Evolutionary conservation across 2,113 vertebrate genomes (phyloP), one percentile per base, ranked within the genome.

Genomic region (Pseudolaguvia tuberculata): DNA sequence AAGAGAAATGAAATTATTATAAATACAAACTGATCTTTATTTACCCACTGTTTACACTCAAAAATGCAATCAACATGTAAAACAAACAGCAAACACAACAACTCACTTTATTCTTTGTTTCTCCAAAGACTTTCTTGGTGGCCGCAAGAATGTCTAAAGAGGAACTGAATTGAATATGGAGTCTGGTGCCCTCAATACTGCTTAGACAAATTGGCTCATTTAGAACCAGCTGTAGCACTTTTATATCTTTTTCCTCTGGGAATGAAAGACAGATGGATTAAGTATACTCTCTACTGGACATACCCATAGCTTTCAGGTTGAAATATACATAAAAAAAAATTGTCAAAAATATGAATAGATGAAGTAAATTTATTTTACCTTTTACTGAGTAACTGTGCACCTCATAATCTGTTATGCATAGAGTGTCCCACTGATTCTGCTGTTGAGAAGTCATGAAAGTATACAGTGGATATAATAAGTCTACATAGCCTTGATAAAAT

Each of bases 351-450:
- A 39, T 39, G 31, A 15, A 21, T 2, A 2, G 20, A 13, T 13
- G 2, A 21, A 14, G n/a, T 45, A 12, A 2, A 21, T 55, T 55
- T 55, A 35, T 23, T 55, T 82, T 93, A 98, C 97, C 96, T 94
- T 91, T 91, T 62, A 98, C 82, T 73, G 72, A 89, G 85, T 94
- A 99, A 74, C 86, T 83, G 4, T 87, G 77, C 45, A 99, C 91
- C 79, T 94, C 92, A 75, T 93, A 91, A 78, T 95, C 93, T 80
- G 84, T 87, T 51, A 99, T 90, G 27, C 88, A 87, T 17, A 98
- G 88, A 29, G 94, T 95, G 86, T 96, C 96, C 96, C 96, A 99
- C 18, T 93, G 93, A n/a, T 84, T 88, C 59, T 91, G 91, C 94
- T 97, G 52, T 8, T 23, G 25, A 11, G 31, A 70, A 20, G 1